Evolutionary conservation across 2,113 vertebrate genomes (phyloP).

Genomic region (Capreolus pygargus): DNA sequence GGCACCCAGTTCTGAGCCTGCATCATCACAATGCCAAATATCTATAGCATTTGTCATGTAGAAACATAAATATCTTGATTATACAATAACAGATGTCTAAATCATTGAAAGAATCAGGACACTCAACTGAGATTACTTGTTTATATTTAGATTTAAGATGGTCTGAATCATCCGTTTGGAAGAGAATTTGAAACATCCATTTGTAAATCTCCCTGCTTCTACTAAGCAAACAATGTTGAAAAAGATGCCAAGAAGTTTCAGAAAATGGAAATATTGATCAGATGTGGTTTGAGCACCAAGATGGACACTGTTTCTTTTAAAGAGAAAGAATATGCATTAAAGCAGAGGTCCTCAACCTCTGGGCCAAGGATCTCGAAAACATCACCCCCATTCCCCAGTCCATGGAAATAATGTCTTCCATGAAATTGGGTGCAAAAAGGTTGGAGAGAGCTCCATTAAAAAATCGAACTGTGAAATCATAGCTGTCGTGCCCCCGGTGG

Average conservation of each 20-base stretch:
- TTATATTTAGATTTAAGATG: not conserved
- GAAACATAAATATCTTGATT: not conserved
- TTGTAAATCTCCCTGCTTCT: not conserved
- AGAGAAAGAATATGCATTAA: not conserved
- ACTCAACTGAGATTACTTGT: not conserved
- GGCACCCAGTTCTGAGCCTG: not conserved
- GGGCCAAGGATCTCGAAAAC: not conserved
- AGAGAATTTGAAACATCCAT: not conserved
- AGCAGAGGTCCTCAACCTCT: not conserved
- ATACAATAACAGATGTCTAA: not conserved
- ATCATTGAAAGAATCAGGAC: not conserved
- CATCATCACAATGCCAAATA: not conserved
- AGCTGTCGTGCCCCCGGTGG: fast-evolving
- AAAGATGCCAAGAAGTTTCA: not conserved
- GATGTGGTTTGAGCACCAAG: no score
- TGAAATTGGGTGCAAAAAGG: not conserved
- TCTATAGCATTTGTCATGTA: not conserved
- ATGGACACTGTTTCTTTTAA: not conserved
- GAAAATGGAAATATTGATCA: not conserved
- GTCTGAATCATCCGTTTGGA: fast-evolving
- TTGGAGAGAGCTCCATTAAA: not conserved
- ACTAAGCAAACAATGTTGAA: not conserved
- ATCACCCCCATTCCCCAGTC: not conserved
- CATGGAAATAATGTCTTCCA: not conserved
- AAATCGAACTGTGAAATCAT: not conserved